phyloP scores from a whole-genome alignment of 2,797 vertebrate species.

The Podarcis siculus region DNA sequence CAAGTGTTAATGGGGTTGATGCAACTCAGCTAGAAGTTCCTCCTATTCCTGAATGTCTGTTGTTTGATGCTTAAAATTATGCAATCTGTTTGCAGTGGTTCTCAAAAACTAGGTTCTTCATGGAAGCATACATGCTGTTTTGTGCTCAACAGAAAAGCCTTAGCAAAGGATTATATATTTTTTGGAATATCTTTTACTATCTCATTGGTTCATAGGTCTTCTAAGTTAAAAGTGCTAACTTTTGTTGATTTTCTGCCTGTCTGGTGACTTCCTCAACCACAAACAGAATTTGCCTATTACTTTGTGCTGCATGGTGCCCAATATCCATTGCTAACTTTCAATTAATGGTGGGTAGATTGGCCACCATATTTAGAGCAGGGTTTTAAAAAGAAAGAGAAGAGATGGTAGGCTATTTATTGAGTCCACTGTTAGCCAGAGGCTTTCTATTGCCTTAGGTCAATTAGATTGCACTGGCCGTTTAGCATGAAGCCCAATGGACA shows the following conservation, averaged over 20 bases:
- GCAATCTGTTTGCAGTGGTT: background rate
- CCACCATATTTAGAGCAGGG: background rate
- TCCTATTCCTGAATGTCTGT: background rate
- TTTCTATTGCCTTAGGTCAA: no score
- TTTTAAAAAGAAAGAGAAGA: background rate
- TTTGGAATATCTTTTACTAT: background rate
- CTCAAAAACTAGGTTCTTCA: background rate
- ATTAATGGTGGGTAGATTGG: fast-evolving
- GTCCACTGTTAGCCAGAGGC: background rate
- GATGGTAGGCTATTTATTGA: background rate
- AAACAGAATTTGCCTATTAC: background rate
- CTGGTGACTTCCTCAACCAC: background rate
- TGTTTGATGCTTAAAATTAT: background rate
- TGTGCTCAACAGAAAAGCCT: background rate
- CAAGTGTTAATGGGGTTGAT: background rate
- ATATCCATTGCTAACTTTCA: background rate
- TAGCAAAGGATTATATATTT: background rate
- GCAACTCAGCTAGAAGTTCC: background rate
- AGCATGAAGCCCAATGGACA: background rate
- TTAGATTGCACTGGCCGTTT: background rate
- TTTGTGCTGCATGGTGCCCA: background rate
- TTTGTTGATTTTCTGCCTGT: background rate
- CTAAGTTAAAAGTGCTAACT: no score
- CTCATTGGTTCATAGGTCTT: background rate
- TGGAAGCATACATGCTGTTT: background rate